Evolutionary conservation across 2,888 invertebrate genomes (phyloP).

Genomic region (Sialis fuliginosa): DNA sequence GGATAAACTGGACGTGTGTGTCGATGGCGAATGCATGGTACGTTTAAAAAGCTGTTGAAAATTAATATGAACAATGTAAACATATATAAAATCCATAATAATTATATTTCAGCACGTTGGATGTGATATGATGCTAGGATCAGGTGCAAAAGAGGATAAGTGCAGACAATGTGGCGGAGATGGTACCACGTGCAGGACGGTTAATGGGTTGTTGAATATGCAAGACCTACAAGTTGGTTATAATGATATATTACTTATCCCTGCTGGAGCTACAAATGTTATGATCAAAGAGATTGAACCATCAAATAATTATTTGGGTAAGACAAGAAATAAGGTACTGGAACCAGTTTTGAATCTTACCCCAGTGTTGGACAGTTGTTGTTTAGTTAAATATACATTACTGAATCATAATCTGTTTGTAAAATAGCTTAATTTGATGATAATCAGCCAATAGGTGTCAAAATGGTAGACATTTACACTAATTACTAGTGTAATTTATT

Average conservation of each 20-base stretch:
- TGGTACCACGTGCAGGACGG: slow-evolving; percentile 71
- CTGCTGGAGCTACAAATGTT: slow-evolving; percentile 85
- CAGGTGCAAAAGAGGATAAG: slow-evolving; percentile 68
- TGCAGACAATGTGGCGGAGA: slow-evolving; percentile 89
- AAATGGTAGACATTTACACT: too few relatives aligned
- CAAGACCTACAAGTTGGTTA: slow-evolving; percentile 68
- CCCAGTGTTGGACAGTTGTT: too few relatives aligned
- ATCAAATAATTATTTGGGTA: slow-evolving; percentile 83
- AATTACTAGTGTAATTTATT: too few relatives aligned
- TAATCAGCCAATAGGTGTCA: too few relatives aligned
- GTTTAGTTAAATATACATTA: neutral
- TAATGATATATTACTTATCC: slow-evolving; percentile 79
- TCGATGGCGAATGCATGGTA: slow-evolving; percentile 85
- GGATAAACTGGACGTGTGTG: slow-evolving; percentile 79
- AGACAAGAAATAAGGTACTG: slow-evolving; percentile 15
- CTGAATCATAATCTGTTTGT: too few relatives aligned
- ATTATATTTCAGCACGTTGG: slow-evolving; percentile 55
- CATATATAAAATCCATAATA: neutral
- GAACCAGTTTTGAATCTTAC: too few relatives aligned
- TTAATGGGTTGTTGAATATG: slow-evolving; percentile 48
- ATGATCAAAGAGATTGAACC: slow-evolving; percentile 56
- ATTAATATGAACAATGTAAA: neutral
- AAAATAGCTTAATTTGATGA: too few relatives aligned
- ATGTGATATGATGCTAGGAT: slow-evolving; percentile 89
- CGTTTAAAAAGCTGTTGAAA: slow-evolving; percentile 8